These are phyloP conservation scores for Holotrichia oblita DNA, from an alignment of 1,140 invertebrate species.

Conservation along the genomic window DNA sequence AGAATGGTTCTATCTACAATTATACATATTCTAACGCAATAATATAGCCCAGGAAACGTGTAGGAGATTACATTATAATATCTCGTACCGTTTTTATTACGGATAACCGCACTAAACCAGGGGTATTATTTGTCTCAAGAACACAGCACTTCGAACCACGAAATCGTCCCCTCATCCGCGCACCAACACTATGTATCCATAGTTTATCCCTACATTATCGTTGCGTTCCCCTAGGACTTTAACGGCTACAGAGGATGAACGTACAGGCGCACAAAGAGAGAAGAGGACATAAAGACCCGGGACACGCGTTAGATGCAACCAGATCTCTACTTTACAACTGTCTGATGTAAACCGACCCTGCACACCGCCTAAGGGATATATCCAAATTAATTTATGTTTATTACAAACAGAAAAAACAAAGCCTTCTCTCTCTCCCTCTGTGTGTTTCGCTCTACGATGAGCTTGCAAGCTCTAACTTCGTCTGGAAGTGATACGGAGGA, in stretches of 20 bases:
- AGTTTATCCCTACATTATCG: slow-evolving; percentile 20
- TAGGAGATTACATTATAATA: slow-evolving; percentile 6
- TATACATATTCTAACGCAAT: no score
- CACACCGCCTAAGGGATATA: background rate
- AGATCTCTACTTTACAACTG: background rate
- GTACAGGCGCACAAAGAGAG: background rate
- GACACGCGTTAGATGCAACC: slow-evolving; percentile 10
- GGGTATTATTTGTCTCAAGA: slow-evolving; percentile 16
- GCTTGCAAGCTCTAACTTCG: background rate
- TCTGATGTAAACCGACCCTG: slow-evolving; percentile 12
- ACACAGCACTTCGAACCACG: background rate
- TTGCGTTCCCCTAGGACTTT: background rate
- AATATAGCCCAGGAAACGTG: no score
- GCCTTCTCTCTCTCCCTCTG: no score
- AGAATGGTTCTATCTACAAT: no score
- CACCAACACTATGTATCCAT: background rate
- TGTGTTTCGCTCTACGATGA: no score
- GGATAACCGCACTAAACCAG: slow-evolving; percentile 6
- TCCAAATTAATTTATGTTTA: slow-evolving; percentile 18
- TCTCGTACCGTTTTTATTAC: background rate
- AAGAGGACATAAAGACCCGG: background rate
- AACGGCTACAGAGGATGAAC: background rate
- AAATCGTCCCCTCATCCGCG: background rate
- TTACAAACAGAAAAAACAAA: slow-evolving; percentile 12
- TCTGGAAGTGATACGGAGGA: background rate